Base-by-base conservation (phyloP, 2,797 vertebrate species). In the Chelon labrosus region DNA sequence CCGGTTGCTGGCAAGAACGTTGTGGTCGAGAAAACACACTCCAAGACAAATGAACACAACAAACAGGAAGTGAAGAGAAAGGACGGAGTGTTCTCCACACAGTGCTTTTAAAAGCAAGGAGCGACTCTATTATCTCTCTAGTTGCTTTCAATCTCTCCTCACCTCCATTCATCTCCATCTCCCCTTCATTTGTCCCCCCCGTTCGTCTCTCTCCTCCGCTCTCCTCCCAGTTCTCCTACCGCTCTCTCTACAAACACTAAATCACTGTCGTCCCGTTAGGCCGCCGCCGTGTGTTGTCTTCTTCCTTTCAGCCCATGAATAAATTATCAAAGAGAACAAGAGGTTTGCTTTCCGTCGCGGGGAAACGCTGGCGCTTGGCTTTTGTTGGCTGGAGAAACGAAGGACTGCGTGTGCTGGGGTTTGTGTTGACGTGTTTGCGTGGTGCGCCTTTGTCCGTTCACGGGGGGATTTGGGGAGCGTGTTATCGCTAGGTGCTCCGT, bases 241-340 rank as follows among this genome's bases (percentile, higher is more conserved):
- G 13, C 68, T 64, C 69, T 63, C 72, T 80, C 65, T 44, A 16
- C 79, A 77, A 85, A 83, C 80, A 81, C 80, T 80, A 84, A 88
- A 85, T 82, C 73, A 82, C 67, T 81, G 79, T 75, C 47, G 70
- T 90, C 89, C 86, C 73, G 22, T 83, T 49, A 73, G 87, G 78
- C 79, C 46, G 67, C 67, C 57, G 76, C 38, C 63, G 46, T 72
- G 60, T 89, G 86, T 89, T 87, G 87, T 89, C 80, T 90, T 83
- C 89, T 82, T 74, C 31, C 80, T 84, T 83, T 80, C 74, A 85
- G 80, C 38, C 69, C 85, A 92, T 92, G 90, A 92, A 93, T 93
- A 92, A 92, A 92, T 92, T 85, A 93, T 91, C 90, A 91, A 88
- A 88, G 87, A 62, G 80, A 91, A 89, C 85, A 84, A 88, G 85